Base-by-base conservation (phyloP, 2,888 invertebrate species). In the Agrotis segetum region DNA sequence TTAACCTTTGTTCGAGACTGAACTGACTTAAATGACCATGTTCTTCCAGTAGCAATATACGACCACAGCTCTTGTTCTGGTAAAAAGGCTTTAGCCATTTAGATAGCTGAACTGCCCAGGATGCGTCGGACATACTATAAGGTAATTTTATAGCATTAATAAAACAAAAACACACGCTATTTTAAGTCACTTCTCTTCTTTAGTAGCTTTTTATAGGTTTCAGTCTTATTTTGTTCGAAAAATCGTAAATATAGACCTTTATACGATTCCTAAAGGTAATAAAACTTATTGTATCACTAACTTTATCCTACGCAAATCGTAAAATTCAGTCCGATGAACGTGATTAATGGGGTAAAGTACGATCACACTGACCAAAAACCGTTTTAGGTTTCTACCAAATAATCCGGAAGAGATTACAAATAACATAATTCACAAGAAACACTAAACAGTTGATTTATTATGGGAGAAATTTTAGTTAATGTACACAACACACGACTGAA, bases 281-380 rank as follows among this genome's bases (percentile, higher is more conserved):
- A 71, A 71, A 81, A 67, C n/a, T 46, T 73, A 56, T 71, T 74
- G 74, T 74, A 61, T 59, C 67, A 19, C 55, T 77, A 68, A 70
- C 44, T 29, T 52, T 24, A 59, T 63, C 63, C 67, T 70, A 74
- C 74, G 50, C 71, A 63, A 71, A 77, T 70, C 71, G 65, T 72
- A 52, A 79, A 79, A 24, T 66, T 55, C n/a, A 60, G 60, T 67
- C 14, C 7, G 24, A 56, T 17, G 19, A 74, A 58, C 46, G 14
- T 58, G 53, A 79, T 69, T 52, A 56, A 79, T 46, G 14, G 47
- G 40, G 11, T n/a, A 16, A 7, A 44, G 52, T n/a, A 61, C n/a
- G 7, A 17, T 9, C 19, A 29, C 13, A 44, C 17, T 46, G n/a
- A n/a, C 44, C 21, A 49, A 55, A 59, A 29, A 24, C 11, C 0